phyloP scores from a whole-genome alignment of 2,113 vertebrate genomes.

The Solea senegalensis region DNA sequence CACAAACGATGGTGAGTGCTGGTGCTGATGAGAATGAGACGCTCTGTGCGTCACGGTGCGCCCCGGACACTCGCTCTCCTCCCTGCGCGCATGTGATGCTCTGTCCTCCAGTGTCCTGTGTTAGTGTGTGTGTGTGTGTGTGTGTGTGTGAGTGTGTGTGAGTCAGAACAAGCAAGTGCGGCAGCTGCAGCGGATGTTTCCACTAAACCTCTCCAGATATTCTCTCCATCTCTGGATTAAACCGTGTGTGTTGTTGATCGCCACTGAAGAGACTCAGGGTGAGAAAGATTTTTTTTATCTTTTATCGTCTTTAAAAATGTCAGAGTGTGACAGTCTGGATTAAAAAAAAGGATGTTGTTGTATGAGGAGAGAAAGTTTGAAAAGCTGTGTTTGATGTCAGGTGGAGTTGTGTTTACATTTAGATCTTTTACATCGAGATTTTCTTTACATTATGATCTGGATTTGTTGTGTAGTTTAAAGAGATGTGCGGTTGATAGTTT shows the following conservation, averaged over 20 bases:
- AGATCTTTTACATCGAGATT: neutral
- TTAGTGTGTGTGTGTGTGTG: neutral
- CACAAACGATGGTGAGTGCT: neutral
- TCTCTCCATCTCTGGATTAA: neutral
- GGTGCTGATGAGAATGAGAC: slow-evolving; percentile 14
- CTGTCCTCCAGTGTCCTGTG: slow-evolving; percentile 54
- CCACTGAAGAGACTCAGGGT: slow-evolving; percentile 48
- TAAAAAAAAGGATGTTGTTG: neutral
- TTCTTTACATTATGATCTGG: too few relatives aligned
- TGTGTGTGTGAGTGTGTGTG: too few relatives aligned
- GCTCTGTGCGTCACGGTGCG: slow-evolving; percentile 71
- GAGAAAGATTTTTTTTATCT: slow-evolving; percentile 24
- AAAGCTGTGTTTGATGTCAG: neutral
- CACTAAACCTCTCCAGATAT: slow-evolving; percentile 2
- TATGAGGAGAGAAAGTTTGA: slow-evolving; percentile 1
- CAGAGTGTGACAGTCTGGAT: neutral
- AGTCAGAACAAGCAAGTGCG: neutral
- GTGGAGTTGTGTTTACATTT: neutral
- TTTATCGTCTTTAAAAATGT: neutral
- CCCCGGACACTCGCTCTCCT: slow-evolving; percentile 58
- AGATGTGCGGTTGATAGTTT: slow-evolving; percentile 21
- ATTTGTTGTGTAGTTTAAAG: slow-evolving; percentile 1
- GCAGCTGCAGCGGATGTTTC: slow-evolving; percentile 32
- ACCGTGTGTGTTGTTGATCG: slow-evolving; percentile 27
- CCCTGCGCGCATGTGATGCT: slow-evolving; percentile 65